Evolutionary conservation across 2,113 vertebrate genomes (phyloP).

Genomic region (Leptobrachium ailaonicum): DNA sequence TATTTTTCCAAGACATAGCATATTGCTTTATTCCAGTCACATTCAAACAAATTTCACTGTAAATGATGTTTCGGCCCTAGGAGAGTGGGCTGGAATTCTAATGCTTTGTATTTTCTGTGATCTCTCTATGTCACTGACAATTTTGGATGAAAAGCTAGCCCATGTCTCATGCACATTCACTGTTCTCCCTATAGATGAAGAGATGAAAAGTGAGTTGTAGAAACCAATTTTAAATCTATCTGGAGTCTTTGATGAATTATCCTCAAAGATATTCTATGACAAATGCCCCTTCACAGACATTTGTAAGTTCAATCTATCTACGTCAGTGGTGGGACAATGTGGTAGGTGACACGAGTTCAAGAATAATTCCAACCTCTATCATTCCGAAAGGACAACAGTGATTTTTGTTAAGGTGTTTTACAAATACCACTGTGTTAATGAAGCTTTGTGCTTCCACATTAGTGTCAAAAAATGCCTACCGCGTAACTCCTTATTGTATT

Average conservation of each 20-base stretch:
- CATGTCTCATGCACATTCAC: slow-evolving; percentile 8
- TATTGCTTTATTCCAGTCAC: slow-evolving; percentile 11
- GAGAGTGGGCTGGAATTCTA: slow-evolving; percentile 22
- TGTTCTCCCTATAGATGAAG: slow-evolving; percentile 3
- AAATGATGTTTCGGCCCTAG: slow-evolving; percentile 7
- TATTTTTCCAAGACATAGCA: not conserved
- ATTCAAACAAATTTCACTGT: not conserved
- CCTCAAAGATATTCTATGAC: not conserved
- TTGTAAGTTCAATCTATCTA: not conserved
- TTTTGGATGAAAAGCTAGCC: slow-evolving; percentile 11
- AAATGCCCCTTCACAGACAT: not conserved
- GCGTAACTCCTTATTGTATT: no score
- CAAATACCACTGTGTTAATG: no score
- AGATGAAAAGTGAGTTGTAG: slow-evolving; percentile 30
- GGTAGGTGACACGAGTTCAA: not conserved
- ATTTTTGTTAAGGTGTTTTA: no score
- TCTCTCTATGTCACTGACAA: slow-evolving; percentile 15
- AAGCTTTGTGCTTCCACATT: no score
- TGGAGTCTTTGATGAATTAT: slow-evolving; percentile 16
- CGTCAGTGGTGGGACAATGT: not conserved
- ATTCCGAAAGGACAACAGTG: no score
- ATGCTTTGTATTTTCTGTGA: slow-evolving; percentile 17
- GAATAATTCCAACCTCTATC: not conserved
- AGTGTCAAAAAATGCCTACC: no score
- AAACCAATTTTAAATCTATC: slow-evolving; percentile 12